Conservation (phyloP, 2,113 vertebrate genomes). For the Pipra filicauda region DNA sequence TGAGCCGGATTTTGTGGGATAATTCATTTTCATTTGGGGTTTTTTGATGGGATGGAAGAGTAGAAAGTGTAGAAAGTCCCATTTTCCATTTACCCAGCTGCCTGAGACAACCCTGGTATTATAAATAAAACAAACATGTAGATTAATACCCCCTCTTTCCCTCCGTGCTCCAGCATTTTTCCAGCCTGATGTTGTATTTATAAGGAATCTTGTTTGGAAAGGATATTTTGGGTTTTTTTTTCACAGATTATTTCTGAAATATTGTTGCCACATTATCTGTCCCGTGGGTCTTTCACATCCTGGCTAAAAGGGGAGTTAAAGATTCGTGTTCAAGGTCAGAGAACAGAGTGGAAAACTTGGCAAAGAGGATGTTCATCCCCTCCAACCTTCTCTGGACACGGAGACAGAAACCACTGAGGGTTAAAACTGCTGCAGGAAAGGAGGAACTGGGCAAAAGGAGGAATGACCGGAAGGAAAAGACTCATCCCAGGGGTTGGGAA, state of each 20-base stretch:
- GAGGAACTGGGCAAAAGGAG: neutral
- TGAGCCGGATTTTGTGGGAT: neutral
- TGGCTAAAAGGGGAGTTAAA: neutral
- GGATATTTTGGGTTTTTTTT: neutral
- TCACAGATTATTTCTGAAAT: neutral
- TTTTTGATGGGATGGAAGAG: neutral
- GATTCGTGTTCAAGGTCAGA: neutral
- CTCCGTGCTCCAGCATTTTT: neutral
- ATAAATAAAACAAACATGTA: neutral
- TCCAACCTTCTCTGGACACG: neutral
- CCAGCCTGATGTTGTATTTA: neutral
- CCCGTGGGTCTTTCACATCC: neutral
- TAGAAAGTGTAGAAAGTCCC: neutral
- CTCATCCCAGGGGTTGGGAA: accelerated
- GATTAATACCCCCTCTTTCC: neutral
- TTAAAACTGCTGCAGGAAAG: neutral
- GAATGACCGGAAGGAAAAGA: neutral
- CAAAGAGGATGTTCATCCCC: neutral
- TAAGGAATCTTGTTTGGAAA: neutral
- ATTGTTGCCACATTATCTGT: neutral
- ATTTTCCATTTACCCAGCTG: neutral
- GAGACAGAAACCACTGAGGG: neutral
- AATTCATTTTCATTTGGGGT: neutral
- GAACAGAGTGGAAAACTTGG: neutral
- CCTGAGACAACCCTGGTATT: neutral